Evolutionary conservation across 1,140 invertebrate species (phyloP), one percentile per base, ranked within the genome.

Genomic region (Telenomus remus): DNA sequence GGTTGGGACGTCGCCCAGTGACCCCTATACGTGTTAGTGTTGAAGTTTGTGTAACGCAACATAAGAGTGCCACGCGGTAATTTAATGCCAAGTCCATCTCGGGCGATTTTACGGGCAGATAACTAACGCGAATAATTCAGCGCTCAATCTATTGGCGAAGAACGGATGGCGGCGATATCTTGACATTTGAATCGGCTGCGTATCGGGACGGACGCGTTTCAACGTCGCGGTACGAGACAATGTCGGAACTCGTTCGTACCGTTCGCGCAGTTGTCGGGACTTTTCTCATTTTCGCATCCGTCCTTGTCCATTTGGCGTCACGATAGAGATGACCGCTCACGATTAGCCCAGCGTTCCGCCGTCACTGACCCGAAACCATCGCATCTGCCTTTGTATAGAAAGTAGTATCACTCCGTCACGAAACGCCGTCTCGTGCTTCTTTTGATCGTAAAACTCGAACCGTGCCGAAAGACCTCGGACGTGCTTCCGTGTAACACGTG

Each of bases 51-150:
- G 59, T 59, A 70, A 70, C 60, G 34, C 53, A 60, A 54, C 14
- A n/a, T n/a, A n/a, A n/a, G n/a, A 66, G 56, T 57, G 61, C 61
- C 61, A 76, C 46, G 43, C 53, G 53, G 71, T 79, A 79, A 79
- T 79, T 79, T 75, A 71, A 71, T 79, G 61, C 71, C 71, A 43
- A 70, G 70, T 74, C 66, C 57, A 73, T 68, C 64, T 56, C 68
- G 34, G 66, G 42, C 48, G 76, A 79, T 79, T 79, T 75, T 73
- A 75, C 70, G 66, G 59, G 15, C n/a, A 56, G 76, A 79, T 75
- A 78, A 74, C 65, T 66, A 76, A 70, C 73, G 72, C 72, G 65
- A 74, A 78, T 78, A 78, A 78, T 78, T 78, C 71, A 79, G 68
- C 68, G 71, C 57, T 75, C 76, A 75, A 79, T 79, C 76, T 74